These are phyloP conservation scores for Calameuta pallipes DNA, from an alignment of 2,888 invertebrate genomes.

Conservation along the genomic window DNA sequence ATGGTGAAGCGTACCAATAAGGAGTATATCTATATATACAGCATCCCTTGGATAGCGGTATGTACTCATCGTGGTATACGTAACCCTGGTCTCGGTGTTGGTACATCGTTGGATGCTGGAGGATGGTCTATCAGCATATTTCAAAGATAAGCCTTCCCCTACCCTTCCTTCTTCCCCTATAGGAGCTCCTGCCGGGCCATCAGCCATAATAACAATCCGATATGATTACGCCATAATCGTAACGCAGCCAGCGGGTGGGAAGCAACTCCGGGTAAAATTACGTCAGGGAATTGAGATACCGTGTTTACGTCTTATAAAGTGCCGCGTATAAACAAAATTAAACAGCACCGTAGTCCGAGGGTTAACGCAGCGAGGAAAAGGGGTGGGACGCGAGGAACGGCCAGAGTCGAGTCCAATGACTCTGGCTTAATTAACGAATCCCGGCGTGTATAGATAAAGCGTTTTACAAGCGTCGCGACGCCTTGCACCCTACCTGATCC, in stretches of 20 bases:
- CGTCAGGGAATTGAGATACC: conserved; percentile 64
- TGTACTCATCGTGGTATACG: neutral
- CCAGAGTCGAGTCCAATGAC: too few relatives aligned
- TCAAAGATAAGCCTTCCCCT: conserved; percentile 63
- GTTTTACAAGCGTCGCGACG: too few relatives aligned
- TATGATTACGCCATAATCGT: conserved; percentile 66
- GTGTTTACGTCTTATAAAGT: conserved; percentile 64
- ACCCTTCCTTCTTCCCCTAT: conserved; percentile 33
- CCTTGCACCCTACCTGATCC: too few relatives aligned
- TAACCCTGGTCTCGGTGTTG: neutral
- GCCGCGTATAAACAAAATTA: conserved; percentile 65
- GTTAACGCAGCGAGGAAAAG: neutral
- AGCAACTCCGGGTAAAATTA: conserved; percentile 54
- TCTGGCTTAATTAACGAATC: too few relatives aligned
- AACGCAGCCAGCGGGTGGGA: conserved; percentile 41
- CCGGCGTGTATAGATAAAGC: too few relatives aligned
- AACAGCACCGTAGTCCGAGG: conserved; percentile 40
- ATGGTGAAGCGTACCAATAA: conserved; percentile 17
- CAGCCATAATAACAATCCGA: conserved; percentile 67
- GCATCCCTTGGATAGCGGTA: neutral
- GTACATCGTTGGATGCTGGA: conserved; percentile 18
- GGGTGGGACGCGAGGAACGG: too few relatives aligned
- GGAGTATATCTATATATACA: neutral
- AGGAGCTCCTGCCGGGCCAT: conserved; percentile 55
- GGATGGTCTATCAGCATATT: conserved; percentile 65